A percentile compares a stretch with the other conserved stretches of the same genome.
These are phyloP conservation scores for Lysandra bellargus DNA, from an alignment of 2,888 invertebrate genomes.

Conservation along the genomic window DNA sequence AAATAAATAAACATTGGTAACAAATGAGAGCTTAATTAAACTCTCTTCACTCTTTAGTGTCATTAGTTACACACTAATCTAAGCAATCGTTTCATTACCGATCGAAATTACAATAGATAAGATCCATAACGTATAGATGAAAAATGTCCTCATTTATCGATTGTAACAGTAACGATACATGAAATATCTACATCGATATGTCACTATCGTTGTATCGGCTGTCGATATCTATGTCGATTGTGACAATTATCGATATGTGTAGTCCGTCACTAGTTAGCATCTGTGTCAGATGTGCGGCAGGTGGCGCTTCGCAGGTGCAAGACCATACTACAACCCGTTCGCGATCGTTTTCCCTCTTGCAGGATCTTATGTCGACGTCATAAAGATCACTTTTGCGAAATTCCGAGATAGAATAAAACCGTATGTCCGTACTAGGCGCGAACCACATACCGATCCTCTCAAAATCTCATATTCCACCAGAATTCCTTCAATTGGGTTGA, in stretches of 20 bases:
- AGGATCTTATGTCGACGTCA: neutral
- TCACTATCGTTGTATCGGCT: neutral
- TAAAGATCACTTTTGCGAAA: neutral
- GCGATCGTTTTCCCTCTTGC: neutral
- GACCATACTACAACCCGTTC: conserved; percentile 46
- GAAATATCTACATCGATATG: neutral
- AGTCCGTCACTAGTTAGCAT: conserved; percentile 62
- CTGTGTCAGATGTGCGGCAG: conserved; percentile 78
- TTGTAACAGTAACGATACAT: neutral
- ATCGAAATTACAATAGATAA: conserved; percentile 11
- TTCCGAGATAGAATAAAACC: neutral
- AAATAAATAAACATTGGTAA: neutral
- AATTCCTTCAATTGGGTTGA: neutral
- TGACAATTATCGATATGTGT: neutral
- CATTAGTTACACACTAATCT: neutral
- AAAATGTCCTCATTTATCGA: neutral
- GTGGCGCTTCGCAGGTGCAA: conserved; percentile 72
- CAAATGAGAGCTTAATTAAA: neutral
- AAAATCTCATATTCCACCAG: conserved; percentile 56
- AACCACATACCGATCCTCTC: conserved; percentile 60
- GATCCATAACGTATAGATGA: neutral
- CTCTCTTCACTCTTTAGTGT: neutral
- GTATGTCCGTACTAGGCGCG: conserved; percentile 54
- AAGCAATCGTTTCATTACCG: neutral
- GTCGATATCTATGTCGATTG: neutral